phyloP scores from a whole-genome alignment of 64 coral and sea anemone genomes.

The Astreopora myriophthalma region DNA sequence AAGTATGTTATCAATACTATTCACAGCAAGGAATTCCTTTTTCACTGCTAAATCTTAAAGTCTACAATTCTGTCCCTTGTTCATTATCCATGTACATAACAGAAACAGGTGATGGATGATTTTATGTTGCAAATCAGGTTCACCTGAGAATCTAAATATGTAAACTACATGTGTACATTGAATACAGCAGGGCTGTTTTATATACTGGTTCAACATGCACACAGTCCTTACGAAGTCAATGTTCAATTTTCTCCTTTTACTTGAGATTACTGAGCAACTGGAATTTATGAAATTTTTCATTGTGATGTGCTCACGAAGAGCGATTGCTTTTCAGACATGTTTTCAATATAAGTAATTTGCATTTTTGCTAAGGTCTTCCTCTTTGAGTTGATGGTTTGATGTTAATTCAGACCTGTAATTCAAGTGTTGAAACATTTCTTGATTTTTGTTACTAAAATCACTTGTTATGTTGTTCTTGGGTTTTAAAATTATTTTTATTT shows the following conservation, averaged over 20 bases:
- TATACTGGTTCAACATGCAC: not conserved
- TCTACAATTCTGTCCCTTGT: not conserved
- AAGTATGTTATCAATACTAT: slow-evolving; percentile 39
- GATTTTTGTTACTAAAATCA: not conserved
- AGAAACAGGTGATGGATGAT: not conserved
- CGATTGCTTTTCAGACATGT: not conserved
- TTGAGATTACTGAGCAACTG: not conserved
- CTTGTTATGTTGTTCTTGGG: not conserved
- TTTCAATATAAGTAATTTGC: slow-evolving; percentile 19
- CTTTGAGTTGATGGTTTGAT: not conserved
- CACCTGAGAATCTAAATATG: slow-evolving; percentile 5
- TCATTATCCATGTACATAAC: not conserved
- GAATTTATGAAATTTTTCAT: slow-evolving; percentile 8
- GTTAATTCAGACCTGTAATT: not conserved
- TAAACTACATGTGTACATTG: not conserved
- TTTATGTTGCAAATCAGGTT: slow-evolving; percentile 1
- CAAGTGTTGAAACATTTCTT: not conserved
- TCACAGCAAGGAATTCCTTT: slow-evolving; percentile 12
- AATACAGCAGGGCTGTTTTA: not conserved
- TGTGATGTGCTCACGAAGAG: not conserved
- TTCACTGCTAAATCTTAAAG: not conserved
- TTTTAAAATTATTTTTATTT: not conserved
- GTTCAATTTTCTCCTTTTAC: not conserved
- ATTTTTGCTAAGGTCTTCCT: not conserved
- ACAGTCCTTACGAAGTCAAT: not conserved